These are phyloP conservation scores for Crematogaster levior DNA, from an alignment of 2,888 invertebrate species.

Conservation along the genomic window DNA sequence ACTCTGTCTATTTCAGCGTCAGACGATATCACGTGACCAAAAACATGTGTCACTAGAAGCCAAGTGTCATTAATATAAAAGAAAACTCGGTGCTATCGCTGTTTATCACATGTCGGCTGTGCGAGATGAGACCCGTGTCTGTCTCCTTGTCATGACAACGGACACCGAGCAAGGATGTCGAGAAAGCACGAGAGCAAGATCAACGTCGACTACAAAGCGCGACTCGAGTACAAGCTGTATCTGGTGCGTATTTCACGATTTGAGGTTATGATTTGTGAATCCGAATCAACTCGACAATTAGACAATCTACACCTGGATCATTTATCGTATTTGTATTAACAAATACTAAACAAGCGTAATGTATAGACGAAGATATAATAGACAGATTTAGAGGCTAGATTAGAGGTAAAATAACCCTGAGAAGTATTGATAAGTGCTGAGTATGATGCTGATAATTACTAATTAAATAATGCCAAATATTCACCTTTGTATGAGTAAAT, in stretches of 20 bases:
- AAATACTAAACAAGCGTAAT: neutral
- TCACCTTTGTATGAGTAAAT: neutral
- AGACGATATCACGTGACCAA: no score
- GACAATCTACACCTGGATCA: neutral
- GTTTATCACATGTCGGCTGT: neutral
- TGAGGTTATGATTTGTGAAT: constrained; percentile 55
- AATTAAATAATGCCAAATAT: neutral
- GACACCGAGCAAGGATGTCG: constrained; percentile 78
- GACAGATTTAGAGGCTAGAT: neutral
- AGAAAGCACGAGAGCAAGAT: constrained; percentile 81
- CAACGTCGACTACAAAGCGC: constrained; percentile 87
- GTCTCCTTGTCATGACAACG: constrained; percentile 67
- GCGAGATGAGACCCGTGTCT: neutral
- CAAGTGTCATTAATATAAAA: no score
- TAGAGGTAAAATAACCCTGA: neutral
- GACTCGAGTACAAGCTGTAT: constrained; percentile 88
- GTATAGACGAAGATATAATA: neutral
- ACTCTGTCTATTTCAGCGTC: no score
- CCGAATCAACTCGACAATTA: neutral
- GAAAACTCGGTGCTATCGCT: neutral
- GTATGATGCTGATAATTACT: neutral
- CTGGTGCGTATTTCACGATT: constrained; percentile 85
- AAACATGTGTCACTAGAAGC: no score
- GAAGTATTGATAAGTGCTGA: neutral
- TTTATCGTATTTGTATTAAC: neutral